Percentiles rank a stretch among this genome's conserved stretches.
Conservation (phyloP, 23 tunicate species). For the Corella eumyota region DNA sequence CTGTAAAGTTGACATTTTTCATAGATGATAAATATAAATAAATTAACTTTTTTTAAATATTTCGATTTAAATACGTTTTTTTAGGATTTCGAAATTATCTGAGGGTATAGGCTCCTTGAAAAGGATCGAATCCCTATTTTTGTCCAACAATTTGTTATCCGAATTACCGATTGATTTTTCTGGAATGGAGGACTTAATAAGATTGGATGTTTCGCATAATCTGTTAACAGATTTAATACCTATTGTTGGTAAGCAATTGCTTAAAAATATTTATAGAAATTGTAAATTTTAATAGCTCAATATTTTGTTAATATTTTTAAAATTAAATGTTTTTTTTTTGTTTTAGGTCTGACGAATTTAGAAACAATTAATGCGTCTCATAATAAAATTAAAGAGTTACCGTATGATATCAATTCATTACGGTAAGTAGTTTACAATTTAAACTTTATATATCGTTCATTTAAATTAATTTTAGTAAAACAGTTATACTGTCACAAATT, state of each 20-base stretch:
- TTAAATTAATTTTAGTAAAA: no score
- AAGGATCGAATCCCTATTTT: constrained; percentile 15
- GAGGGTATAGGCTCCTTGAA: constrained; percentile 52
- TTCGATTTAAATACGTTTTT: no score
- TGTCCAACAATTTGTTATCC: constrained; percentile 30
- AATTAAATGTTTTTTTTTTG: no score
- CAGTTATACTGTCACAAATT: no score
- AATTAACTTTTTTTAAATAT: no score
- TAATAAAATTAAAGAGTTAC: constrained; percentile 34
- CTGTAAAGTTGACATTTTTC: no score
- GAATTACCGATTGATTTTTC: constrained; percentile 49
- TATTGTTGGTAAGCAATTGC: constrained; percentile 30
- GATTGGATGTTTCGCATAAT: constrained; percentile 61
- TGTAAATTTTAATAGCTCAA: no score
- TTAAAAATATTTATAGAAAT: neutral
- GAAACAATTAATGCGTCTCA: constrained; percentile 29
- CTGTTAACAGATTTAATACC: constrained; percentile 4
- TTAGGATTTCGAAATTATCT: constrained; percentile 9
- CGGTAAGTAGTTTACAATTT: constrained; percentile 15
- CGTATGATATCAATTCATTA: constrained; percentile 35
- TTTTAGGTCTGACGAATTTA: constrained; percentile 19
- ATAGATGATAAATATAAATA: no score
- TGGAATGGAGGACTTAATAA: constrained; percentile 25
- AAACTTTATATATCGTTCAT: no score
- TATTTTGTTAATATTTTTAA: no score